Percentiles rank a stretch among this genome's conserved stretches.
These are phyloP conservation scores for Listronotus bonariensis DNA, from an alignment of 1,140 invertebrate genomes.

Conservation along the genomic window DNA sequence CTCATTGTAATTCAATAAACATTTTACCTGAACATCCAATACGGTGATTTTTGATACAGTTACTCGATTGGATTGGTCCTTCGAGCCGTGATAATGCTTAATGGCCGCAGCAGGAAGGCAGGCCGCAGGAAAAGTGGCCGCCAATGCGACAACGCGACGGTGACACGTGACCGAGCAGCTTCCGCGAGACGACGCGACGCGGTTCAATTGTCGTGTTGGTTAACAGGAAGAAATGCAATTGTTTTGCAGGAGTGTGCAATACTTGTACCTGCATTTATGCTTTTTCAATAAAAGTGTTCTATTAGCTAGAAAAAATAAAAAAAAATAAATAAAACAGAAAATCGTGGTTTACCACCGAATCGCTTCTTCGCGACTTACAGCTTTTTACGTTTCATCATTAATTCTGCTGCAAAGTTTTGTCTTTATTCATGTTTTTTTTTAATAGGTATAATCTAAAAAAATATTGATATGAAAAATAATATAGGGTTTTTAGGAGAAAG, in stretches of 20 bases:
- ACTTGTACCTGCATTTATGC: too few species aligned
- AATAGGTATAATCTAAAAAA: too few species aligned
- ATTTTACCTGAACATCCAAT: slow-evolving; percentile 25
- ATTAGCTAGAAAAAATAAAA: too few species aligned
- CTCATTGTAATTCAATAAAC: slow-evolving; percentile 34
- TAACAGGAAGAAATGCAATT: background rate
- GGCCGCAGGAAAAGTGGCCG: slow-evolving; percentile 15
- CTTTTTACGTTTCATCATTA: too few species aligned
- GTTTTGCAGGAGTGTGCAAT: background rate
- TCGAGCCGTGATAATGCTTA: slow-evolving; percentile 19
- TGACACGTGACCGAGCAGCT: slow-evolving; percentile 11
- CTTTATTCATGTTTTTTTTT: too few species aligned
- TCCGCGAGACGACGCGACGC: slow-evolving; percentile 15
- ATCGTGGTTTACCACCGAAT: too few species aligned
- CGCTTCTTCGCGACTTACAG: too few species aligned
- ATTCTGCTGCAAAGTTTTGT: too few species aligned
- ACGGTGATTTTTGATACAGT: slow-evolving; percentile 20
- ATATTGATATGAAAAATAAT: too few species aligned
- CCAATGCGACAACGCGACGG: slow-evolving; percentile 29
- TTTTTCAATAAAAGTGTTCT: too few species aligned
- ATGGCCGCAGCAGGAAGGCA: slow-evolving; percentile 32
- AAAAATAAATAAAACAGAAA: too few species aligned
- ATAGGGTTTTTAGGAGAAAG: too few species aligned
- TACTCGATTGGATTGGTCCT: slow-evolving; percentile 19
- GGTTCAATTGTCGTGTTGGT: background rate